phyloP scores from a whole-genome alignment of 2,888 invertebrate species.

The Sicus ferrugineus region DNA sequence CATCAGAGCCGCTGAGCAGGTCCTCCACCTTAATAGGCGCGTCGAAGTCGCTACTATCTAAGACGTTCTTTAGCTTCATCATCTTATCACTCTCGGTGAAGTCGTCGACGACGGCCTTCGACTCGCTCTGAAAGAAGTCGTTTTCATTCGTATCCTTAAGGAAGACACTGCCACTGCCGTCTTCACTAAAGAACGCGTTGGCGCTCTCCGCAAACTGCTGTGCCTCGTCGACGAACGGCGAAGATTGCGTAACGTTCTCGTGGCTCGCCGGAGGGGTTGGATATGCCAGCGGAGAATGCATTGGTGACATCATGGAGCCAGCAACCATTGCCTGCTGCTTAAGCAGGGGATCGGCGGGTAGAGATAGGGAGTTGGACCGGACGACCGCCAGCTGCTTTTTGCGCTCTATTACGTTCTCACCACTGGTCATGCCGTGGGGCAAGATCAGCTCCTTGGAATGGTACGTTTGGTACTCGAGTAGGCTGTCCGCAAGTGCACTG shows the following conservation, averaged over 20 bases:
- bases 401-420: slow-evolving; percentile 35
- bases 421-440: slow-evolving; percentile 54
- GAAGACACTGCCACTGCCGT: slow-evolving; percentile 54
- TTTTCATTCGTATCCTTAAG: slow-evolving; percentile 50
- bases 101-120: slow-evolving; percentile 40
- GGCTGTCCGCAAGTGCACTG: slow-evolving; percentile 77
- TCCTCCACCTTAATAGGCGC: slow-evolving; percentile 61
- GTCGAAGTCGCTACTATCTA: slow-evolving; percentile 60
- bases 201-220: slow-evolving; percentile 57
- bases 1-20: slow-evolving; percentile 57
- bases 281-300: slow-evolving; percentile 78
- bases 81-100: slow-evolving; percentile 62
- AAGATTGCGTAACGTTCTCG: slow-evolving; percentile 70
- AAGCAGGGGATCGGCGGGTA: slow-evolving; percentile 44
- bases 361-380: slow-evolving; percentile 62
- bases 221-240: slow-evolving; percentile 63
- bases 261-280: slow-evolving; percentile 90
- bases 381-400: slow-evolving; percentile 59
- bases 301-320: slow-evolving; percentile 68
- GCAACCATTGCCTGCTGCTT: slow-evolving; percentile 35
- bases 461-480: slow-evolving; percentile 82
- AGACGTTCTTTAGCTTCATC: slow-evolving; percentile 61
- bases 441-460: slow-evolving; percentile 69
- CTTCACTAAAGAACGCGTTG: slow-evolving; percentile 62
- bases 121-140: slow-evolving; percentile 53